A percentile compares a stretch with the other conserved stretches of the same genome.
Conservation (phyloP, 2,797 vertebrate species). For the Melanotaenia maccullochi region DNA sequence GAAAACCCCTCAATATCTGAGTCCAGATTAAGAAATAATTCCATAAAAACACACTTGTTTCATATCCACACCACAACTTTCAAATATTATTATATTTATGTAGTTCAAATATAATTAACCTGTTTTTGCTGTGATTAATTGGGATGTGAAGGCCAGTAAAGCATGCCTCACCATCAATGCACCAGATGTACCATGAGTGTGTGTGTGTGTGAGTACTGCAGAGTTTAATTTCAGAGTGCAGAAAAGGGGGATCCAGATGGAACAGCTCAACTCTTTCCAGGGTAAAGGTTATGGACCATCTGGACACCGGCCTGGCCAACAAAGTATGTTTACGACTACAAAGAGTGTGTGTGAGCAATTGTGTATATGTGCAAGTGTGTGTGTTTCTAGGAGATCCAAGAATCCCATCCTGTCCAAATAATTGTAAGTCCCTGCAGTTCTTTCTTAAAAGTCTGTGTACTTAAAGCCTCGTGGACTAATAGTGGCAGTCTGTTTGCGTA, state of each 20-base stretch:
- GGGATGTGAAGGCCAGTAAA: not conserved
- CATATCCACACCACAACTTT: not conserved
- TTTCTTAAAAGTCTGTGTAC: conserved; percentile 3
- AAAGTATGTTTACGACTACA: conserved; percentile 21
- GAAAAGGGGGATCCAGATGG: conserved; percentile 34
- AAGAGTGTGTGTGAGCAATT: conserved; percentile 21
- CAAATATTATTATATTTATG: not conserved
- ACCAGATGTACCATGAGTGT: not conserved
- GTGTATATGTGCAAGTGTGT: conserved; percentile 8
- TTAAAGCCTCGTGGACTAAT: not conserved
- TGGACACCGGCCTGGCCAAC: conserved; percentile 52
- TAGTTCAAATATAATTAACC: not conserved
- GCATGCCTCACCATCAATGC: not conserved
- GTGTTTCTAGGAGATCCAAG: conserved; percentile 29
- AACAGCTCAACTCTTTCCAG: conserved; percentile 35
- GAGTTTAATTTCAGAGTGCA: not conserved
- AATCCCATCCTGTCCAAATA: conserved; percentile 36
- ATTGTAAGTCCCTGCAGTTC: conserved; percentile 26
- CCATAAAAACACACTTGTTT: not conserved
- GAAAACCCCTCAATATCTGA: not conserved
- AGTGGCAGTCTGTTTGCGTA: conserved; percentile 3
- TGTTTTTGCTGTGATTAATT: not conserved
- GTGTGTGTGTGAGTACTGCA: not conserved
- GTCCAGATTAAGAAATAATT: not conserved
- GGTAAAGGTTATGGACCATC: conserved; percentile 60